phyloP scores from a whole-genome alignment of 2,797 vertebrate species.

The Meriones psammophilus region DNA sequence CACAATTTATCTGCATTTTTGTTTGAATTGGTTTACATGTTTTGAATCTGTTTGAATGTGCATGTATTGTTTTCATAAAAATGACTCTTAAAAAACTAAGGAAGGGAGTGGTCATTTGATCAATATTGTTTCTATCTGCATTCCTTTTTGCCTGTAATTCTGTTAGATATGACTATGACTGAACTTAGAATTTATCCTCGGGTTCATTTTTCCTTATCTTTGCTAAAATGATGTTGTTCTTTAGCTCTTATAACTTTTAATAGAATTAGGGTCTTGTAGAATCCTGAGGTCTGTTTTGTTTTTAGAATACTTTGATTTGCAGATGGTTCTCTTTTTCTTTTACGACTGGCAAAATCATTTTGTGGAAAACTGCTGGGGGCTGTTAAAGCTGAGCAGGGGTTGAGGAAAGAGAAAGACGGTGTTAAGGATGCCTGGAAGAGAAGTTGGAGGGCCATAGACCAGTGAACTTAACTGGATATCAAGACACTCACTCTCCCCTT shows the following conservation, averaged over 20 bases:
- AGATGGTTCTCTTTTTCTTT: neutral
- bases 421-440: neutral
- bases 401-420: neutral
- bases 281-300: slow-evolving; percentile 15
- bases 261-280: slow-evolving; percentile 34
- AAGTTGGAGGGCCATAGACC: neutral
- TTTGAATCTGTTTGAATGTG: slow-evolving; percentile 39
- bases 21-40: slow-evolving; percentile 1
- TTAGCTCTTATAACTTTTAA: slow-evolving; percentile 43
- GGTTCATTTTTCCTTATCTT: slow-evolving; percentile 22
- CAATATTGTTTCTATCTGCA: slow-evolving; percentile 28
- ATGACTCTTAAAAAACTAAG: neutral
- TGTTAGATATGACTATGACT: neutral
- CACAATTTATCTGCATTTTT: neutral
- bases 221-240: slow-evolving; percentile 33
- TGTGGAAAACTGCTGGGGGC: neutral
- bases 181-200: slow-evolving; percentile 58
- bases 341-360: neutral
- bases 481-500: neutral
- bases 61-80: neutral
- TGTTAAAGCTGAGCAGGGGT: neutral
- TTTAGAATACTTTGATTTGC: slow-evolving; percentile 18
- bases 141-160: slow-evolving; percentile 25
- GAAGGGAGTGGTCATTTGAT: neutral
- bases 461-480: neutral